phyloP scores from a whole-genome alignment of 2,113 vertebrate genomes.

The Poeciliopsis occidentalis region DNA sequence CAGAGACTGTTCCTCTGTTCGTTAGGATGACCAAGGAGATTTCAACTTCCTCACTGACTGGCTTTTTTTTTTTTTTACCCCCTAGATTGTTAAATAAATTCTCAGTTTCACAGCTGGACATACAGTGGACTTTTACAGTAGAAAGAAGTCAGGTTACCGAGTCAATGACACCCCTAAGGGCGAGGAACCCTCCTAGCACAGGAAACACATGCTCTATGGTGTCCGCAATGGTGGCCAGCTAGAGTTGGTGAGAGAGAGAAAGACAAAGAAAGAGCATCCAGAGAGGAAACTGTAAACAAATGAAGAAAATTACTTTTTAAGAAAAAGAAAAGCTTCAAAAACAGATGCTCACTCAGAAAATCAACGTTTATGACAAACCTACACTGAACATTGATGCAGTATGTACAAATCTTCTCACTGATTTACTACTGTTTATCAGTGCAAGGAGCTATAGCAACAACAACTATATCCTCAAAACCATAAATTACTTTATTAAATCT shows the following conservation, averaged over 20 bases:
- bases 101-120: not conserved
- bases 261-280: not conserved
- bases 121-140: not conserved
- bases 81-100: not conserved
- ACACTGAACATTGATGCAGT: too few relatives aligned
- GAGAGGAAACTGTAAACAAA: not conserved
- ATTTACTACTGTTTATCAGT: not conserved
- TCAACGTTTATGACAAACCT: too few relatives aligned
- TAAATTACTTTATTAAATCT: too few relatives aligned
- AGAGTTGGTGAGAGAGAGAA: constrained; percentile 30
- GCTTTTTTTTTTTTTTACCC: too few relatives aligned
- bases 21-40: too few relatives aligned
- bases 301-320: not conserved
- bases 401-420: too few relatives aligned
- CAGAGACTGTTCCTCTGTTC: not conserved
- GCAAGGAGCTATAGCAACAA: not conserved
- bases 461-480: too few relatives aligned
- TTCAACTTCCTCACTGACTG: too few relatives aligned
- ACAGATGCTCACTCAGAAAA: too few relatives aligned
- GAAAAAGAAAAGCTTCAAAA: not conserved
- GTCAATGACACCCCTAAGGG: constrained; percentile 86
- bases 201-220: constrained; percentile 89
- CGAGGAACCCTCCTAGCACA: constrained; percentile 87
- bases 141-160: constrained; percentile 78
- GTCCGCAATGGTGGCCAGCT: constrained; percentile 90